These are phyloP conservation scores for Stenotaenia linearis DNA, from an alignment of 2,888 invertebrate genomes.

Conservation along the genomic window DNA sequence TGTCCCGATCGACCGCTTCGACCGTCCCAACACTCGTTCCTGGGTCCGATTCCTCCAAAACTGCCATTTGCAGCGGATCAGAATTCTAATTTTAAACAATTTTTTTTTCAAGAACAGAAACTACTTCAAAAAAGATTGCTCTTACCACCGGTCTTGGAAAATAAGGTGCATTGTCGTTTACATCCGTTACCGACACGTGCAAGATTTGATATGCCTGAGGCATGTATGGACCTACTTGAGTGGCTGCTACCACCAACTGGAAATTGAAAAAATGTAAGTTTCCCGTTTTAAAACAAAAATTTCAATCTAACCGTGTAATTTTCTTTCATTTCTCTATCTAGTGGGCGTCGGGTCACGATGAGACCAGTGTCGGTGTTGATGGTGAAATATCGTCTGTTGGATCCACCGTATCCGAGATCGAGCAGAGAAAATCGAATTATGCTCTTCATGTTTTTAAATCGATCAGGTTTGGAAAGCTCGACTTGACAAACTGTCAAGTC, in stretches of 20 bases:
- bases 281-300: background rate
- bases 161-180: constrained; percentile 72
- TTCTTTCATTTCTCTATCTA: constrained; percentile 69
- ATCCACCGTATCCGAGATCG: constrained; percentile 56
- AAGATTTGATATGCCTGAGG: constrained; percentile 67
- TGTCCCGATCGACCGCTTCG: constrained; percentile 67
- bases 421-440: constrained; percentile 65
- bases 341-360: constrained; percentile 60
- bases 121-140: constrained; percentile 33
- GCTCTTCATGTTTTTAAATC: constrained; percentile 68
- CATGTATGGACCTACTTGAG: constrained; percentile 64
- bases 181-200: constrained; percentile 62
- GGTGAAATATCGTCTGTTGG: constrained; percentile 58
- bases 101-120: too few relatives aligned
- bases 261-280: background rate
- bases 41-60: constrained; percentile 62
- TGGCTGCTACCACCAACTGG: constrained; percentile 62
- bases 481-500: constrained; percentile 70
- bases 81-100: constrained; percentile 55
- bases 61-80: constrained; percentile 57
- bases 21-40: constrained; percentile 63
- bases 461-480: constrained; percentile 70
- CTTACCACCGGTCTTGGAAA: constrained; percentile 63
- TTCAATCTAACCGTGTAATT: constrained; percentile 66
- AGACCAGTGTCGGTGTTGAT: constrained; percentile 64